Evolutionary conservation across 2,888 invertebrate species (phyloP), one percentile per base, ranked within the genome.

Genomic region (Nymphalis urticae): DNA sequence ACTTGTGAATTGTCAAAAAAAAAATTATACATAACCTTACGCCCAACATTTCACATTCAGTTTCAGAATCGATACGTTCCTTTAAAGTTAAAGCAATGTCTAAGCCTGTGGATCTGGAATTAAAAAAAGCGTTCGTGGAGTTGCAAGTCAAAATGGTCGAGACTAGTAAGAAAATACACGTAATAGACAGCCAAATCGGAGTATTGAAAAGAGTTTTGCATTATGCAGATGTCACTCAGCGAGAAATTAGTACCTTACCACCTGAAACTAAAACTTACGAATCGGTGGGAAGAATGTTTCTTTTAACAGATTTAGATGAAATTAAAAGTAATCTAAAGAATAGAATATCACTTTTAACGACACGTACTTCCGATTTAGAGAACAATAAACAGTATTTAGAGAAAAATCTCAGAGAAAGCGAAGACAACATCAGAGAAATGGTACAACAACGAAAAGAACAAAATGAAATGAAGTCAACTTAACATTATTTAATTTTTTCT

Each of bases 401-500:
- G 81, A 94, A 94, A 77, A 97, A 94, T 84, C 89, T 98, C 73
- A 96, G 96, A 83, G 97, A 97, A 82, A 96, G 96, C 80, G 96
- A 97, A 89, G 95, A 97, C 84, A 97, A 96, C 83, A 93, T 98
- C 60, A 92, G 97, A 76, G 97, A 97, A 93, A 94, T 97, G 94
- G 95, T 96, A 0, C 95, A 95, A 78, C 95, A 95, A 75, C 93
- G 94, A 72, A 95, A 95, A 83, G 93, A 93, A 70, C 89, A 86
- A 73, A 81, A 80, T 76, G 86, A 88, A 61, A 48, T 69, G 48
- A 85, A 87, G 77, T 64, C 81, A 19, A 79, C 79, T 66, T 80
- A 76, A 79, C 19, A 64, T 27, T 36, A 17, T 42, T n/a, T 51
- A 48, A 48, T 32, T 47, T 54, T 16, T 27, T 54, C 32, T 53